Base-by-base conservation (phyloP, 2,797 vertebrate genomes). In the Fringilla coelebs region DNA sequence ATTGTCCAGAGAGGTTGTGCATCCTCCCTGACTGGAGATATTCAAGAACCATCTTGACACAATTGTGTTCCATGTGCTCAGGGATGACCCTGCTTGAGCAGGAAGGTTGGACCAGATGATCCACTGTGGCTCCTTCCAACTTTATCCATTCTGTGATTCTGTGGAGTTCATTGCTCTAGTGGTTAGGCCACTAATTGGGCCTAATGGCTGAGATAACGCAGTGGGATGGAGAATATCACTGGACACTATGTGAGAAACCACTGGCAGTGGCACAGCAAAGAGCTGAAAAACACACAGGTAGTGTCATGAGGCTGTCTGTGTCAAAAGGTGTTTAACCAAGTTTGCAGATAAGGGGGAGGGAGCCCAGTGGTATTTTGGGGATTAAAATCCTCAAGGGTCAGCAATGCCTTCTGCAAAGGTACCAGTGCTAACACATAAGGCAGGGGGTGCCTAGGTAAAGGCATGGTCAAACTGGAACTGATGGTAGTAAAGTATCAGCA, bases 21-120 rank as follows among this genome's bases (percentile, higher is more conserved):
- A 38, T 9, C 4, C 17, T 52, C 11, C 14, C 21, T 67, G 2
- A 3, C 17, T 40, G 17, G 3, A 46, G 6, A 25, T 34, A 52
- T 45, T 66, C 11, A 45, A n/a, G n/a, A 88, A 26, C 8, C 9
- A 60, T 34, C 34, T 4, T 8, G 40, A 18, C n/a, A 67, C 8
- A 52, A 11, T 9, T 15, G 4, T 60, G 17, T 74, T 40, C 32
- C 16, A 6, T 19, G 5, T 46, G 25, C 25, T 67, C 0, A 0
- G 32, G 34, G 12, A 13, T 40, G 25, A 67, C 10, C 4, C 54
- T 40, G 14, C 46, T 60, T 22, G 38, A 51, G 29, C 14, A 67
- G 8, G 4, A 12, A 60, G 8, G 10, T 9, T 61, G 46, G 46
- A 61, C 22, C 10, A 67, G 7, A 67, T 9, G 31, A 74, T 18